Evolutionary conservation across 2,797 vertebrate species (phyloP).

Genomic region (Arrhamphus sclerolepis): DNA sequence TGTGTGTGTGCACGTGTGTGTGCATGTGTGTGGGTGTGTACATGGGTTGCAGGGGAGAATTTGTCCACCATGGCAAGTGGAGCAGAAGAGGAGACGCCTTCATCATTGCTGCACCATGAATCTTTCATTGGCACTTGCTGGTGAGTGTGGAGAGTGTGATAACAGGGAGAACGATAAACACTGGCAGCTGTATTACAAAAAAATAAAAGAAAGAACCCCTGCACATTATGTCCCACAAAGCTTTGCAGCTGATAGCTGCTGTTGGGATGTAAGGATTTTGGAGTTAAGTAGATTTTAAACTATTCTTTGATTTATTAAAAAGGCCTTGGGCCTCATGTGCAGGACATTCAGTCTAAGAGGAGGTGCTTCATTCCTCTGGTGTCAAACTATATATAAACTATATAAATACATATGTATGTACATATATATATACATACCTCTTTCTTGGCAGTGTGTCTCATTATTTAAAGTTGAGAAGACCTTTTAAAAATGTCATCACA

Average conservation of each 20-base stretch:
- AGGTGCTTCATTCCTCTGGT: slow-evolving; percentile 2
- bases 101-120: slow-evolving; percentile 66
- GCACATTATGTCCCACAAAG: slow-evolving; percentile 6
- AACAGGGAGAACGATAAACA: slow-evolving; percentile 7
- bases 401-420: no score
- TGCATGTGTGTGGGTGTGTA: slow-evolving; percentile 14
- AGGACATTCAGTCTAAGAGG: slow-evolving; percentile 13
- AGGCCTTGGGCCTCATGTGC: slow-evolving; percentile 1
- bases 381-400: slow-evolving; percentile 1
- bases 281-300: no score
- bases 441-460: no score
- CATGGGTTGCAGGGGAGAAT: slow-evolving; percentile 42
- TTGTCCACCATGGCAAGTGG: slow-evolving; percentile 63
- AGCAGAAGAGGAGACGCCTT: slow-evolving; percentile 71
- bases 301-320: slow-evolving; percentile 9
- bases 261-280: not conserved
- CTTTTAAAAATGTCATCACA: no score
- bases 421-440: no score
- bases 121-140: slow-evolving; percentile 63
- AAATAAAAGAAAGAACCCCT: no score
- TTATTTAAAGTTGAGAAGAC: no score
- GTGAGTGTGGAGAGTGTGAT: slow-evolving; percentile 27
- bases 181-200: slow-evolving; percentile 14
- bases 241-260: slow-evolving; percentile 6
- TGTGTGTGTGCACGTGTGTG: slow-evolving; percentile 8